Conservation (phyloP, 1,140 invertebrate species). For the Rhagoletis zephyria region DNA sequence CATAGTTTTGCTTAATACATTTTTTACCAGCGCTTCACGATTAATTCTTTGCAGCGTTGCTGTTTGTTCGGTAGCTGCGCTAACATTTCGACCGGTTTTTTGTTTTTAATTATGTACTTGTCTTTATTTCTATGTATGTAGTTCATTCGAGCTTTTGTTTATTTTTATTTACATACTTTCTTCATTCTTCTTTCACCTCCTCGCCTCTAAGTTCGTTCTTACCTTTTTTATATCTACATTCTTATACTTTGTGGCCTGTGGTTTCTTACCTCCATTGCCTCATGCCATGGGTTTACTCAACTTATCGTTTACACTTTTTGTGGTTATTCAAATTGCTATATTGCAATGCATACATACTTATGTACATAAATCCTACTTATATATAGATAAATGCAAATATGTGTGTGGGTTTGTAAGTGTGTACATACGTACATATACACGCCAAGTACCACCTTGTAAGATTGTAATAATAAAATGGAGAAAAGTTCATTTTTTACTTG, state of each 20-base stretch:
- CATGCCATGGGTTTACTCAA: background rate
- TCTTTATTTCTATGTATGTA: background rate
- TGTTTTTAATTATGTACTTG: background rate
- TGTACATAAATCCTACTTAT: background rate
- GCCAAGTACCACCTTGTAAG: constrained; percentile 17
- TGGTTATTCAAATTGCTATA: constrained; percentile 39
- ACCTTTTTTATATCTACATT: background rate
- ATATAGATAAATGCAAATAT: background rate
- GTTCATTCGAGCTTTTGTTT: background rate
- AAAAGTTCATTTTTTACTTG: constrained; percentile 46
- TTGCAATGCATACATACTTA: background rate
- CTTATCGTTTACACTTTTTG: constrained; percentile 41
- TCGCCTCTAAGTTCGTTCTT: background rate
- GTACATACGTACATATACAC: background rate
- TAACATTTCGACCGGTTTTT: background rate
- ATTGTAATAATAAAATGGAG: constrained; percentile 21
- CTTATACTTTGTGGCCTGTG: background rate
- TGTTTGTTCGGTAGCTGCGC: background rate
- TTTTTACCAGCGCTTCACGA: constrained; percentile 7
- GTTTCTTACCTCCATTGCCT: background rate
- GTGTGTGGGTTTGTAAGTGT: too few species aligned
- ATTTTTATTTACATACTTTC: background rate
- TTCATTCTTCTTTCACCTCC: constrained; percentile 1
- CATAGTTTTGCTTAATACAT: background rate
- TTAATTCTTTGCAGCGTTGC: background rate